A percentile compares a stretch with the other conserved stretches of the same genome.
These are phyloP conservation scores for Leucozona laternaria DNA, from an alignment of 2,888 invertebrate genomes.

Conservation along the genomic window DNA sequence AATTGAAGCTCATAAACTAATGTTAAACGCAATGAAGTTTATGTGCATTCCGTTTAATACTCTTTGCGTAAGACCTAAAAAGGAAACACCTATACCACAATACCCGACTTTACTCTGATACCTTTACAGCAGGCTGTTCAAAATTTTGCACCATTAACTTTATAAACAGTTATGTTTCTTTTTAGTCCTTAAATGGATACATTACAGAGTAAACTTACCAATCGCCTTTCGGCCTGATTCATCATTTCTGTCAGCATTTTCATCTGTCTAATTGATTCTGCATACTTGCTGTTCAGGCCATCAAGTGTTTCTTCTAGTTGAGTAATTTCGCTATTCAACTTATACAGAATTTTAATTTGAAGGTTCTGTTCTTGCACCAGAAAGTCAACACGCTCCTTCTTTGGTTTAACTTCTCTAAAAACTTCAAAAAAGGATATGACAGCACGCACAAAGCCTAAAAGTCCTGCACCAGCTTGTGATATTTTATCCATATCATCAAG, in stretches of 20 bases:
- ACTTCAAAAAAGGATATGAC: constrained; percentile 96
- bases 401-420: constrained; percentile 93
- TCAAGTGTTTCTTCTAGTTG: constrained; percentile 89
- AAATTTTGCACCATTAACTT: no score
- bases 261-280: constrained; percentile 88
- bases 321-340: constrained; percentile 89
- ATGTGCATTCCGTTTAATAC: no score
- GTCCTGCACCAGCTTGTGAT: constrained; percentile 93
- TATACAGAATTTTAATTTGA: constrained; percentile 87
- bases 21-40: no score
- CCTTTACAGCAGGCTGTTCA: no score
- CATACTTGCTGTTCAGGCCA: constrained; percentile 90
- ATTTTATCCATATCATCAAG: constrained; percentile 93
- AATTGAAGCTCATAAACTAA: no score
- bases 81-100: no score
- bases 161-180: no score
- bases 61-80: no score
- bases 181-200: no score
- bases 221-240: constrained; percentile 83
- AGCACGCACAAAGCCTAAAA: constrained; percentile 93
- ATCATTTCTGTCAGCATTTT: constrained; percentile 83
- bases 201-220: constrained; percentile 76
- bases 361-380: constrained; percentile 89
- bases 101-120: no score
- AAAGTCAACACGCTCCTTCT: constrained; percentile 91